Conservation (phyloP, 2,888 invertebrate genomes). For the Cantharis rustica region DNA sequence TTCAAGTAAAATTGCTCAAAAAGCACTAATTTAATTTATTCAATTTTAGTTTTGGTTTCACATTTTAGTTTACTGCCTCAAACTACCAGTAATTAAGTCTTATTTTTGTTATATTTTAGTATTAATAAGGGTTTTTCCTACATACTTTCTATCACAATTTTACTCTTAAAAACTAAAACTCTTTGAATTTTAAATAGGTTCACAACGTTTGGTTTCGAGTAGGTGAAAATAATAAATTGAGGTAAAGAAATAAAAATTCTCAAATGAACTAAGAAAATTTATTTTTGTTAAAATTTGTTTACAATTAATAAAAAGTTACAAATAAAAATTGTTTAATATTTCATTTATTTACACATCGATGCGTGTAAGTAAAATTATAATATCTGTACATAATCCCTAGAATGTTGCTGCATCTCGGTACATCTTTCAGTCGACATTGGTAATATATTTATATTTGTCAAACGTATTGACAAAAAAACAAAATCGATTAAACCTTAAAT, state of each 20-base stretch:
- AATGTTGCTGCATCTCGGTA: not conserved
- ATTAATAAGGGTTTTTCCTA: no score
- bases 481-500: no score
- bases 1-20: no score
- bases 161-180: not conserved
- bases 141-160: not conserved
- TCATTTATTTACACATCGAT: not conserved
- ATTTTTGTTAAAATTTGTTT: not conserved
- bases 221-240: not conserved
- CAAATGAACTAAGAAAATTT: not conserved
- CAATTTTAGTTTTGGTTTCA: no score
- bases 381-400: not conserved
- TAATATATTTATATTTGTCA: not conserved
- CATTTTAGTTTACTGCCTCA: no score
- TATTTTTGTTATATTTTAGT: no score
- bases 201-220: not conserved
- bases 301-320: not conserved
- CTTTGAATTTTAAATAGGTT: not conserved
- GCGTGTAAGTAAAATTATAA: no score
- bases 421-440: not conserved
- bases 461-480: no score
- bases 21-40: no score
- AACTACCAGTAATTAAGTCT: no score
- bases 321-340: not conserved
- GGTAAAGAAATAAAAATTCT: not conserved